Evolutionary conservation across 1,140 invertebrate genomes (phyloP).

Genomic region (Trypoxylus dichotomus): DNA sequence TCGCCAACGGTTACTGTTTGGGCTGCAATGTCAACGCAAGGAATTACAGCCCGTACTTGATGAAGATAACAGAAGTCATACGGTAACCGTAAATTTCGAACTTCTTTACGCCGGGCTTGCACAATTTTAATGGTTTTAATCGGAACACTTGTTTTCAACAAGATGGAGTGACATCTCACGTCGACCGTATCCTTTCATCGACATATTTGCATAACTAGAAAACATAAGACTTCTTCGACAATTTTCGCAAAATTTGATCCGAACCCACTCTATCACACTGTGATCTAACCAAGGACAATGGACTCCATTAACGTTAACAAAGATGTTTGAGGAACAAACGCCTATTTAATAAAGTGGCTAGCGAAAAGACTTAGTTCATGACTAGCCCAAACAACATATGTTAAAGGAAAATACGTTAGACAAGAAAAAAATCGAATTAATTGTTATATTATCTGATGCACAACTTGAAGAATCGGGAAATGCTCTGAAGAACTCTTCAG

Average conservation of each 20-base stretch:
- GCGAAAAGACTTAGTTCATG: constrained; percentile 82
- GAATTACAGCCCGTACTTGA: too few species aligned
- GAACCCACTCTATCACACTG: constrained; percentile 49
- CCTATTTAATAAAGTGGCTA: constrained; percentile 82
- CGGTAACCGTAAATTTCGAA: too few species aligned
- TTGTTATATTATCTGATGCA: constrained; percentile 63
- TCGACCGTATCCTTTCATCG: too few species aligned
- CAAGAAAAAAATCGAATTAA: constrained; percentile 9
- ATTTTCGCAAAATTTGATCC: not conserved
- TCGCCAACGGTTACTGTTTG: too few species aligned
- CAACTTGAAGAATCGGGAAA: constrained; percentile 76
- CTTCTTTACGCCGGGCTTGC: too few species aligned
- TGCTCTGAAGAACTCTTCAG: constrained; percentile 80
- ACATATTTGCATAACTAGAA: constrained; percentile 68
- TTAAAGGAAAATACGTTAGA: constrained; percentile 55
- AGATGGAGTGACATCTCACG: too few species aligned
- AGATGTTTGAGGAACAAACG: constrained; percentile 88
- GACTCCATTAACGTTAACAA: constrained; percentile 85
- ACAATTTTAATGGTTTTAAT: too few species aligned
- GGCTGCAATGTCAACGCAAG: too few species aligned
- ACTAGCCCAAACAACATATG: constrained; percentile 89
- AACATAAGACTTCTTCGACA: constrained; percentile 10
- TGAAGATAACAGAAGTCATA: too few species aligned
- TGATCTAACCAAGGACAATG: constrained; percentile 58
- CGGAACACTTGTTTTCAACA: too few species aligned